These are phyloP conservation scores for Drosophila triauraria DNA, from an alignment of 1,140 invertebrate genomes.

Conservation along the genomic window DNA sequence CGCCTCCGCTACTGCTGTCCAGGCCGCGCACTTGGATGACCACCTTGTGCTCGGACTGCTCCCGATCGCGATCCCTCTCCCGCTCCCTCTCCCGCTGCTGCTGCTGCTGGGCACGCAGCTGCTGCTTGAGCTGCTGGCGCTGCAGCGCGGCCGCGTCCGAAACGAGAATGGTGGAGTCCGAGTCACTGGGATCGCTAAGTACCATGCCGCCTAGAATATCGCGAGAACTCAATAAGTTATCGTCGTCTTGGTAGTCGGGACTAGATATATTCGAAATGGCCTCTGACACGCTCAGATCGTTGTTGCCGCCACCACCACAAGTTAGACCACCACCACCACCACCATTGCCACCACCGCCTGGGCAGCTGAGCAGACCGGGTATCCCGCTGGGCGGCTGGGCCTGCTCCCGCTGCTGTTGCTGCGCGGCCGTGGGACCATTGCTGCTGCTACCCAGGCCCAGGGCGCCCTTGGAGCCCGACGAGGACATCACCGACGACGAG, in stretches of 20 bases:
- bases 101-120: constrained; percentile 84
- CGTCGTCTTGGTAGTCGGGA: constrained; percentile 93
- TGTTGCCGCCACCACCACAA: constrained; percentile 72
- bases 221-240: constrained; percentile 85
- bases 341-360: constrained; percentile 42
- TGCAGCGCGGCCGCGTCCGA: constrained; percentile 90
- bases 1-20: constrained; percentile 57
- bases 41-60: constrained; percentile 89
- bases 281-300: constrained; percentile 91
- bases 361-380: constrained; percentile 67
- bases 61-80: constrained; percentile 64
- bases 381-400: constrained; percentile 56
- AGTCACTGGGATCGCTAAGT: constrained; percentile 94
- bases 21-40: constrained; percentile 92
- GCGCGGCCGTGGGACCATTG: constrained; percentile 38
- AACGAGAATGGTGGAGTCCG: constrained; percentile 91
- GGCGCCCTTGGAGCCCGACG: constrained; percentile 87
- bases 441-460: constrained; percentile 54
- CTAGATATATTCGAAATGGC: constrained; percentile 94
- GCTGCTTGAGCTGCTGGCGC: constrained; percentile 85
- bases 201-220: constrained; percentile 89
- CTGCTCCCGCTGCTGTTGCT: constrained; percentile 52
- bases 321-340: constrained; percentile 39
- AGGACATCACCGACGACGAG: constrained; percentile 94
- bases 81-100: constrained; percentile 76